Conservation (phyloP, 2,113 vertebrate species). For the Neopipo cinnamomea region DNA sequence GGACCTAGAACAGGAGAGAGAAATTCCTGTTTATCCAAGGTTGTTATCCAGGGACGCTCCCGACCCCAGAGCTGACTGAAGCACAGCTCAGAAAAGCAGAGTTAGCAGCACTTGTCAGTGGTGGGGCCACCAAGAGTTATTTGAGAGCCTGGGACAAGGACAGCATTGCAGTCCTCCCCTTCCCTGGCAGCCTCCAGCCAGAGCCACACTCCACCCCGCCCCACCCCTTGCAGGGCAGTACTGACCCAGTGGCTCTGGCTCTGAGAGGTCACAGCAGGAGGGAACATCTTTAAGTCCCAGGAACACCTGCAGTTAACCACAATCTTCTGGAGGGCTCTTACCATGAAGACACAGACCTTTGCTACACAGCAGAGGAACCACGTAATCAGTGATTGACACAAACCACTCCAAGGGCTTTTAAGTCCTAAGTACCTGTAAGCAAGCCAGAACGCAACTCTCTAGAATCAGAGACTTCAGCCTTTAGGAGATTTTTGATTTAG, state of each 20-base stretch:
- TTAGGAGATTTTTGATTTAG: neutral
- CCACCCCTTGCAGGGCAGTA: neutral
- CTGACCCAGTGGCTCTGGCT: neutral
- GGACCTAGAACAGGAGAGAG: neutral
- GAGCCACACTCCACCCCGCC: rapidly evolving
- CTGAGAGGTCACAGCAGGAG: neutral
- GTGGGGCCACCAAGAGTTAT: neutral
- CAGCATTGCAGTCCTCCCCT: neutral
- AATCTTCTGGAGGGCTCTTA: neutral
- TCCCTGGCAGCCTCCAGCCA: neutral
- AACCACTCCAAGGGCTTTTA: neutral
- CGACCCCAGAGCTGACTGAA: neutral
- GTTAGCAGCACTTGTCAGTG: neutral
- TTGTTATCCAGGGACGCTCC: neutral
- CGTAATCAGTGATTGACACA: neutral
- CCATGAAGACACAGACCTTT: neutral
- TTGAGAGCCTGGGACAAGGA: neutral
- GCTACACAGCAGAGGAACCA: neutral
- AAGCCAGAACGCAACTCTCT: neutral
- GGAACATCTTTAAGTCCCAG: neutral
- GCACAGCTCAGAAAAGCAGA: neutral
- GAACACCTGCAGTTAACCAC: neutral
- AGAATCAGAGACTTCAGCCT: neutral
- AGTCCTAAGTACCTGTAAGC: neutral
- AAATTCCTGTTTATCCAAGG: neutral